Percentiles rank a stretch among this genome's conserved stretches.
Evolutionary conservation across 1,140 invertebrate species (phyloP).

Genomic region (Musca domestica): DNA sequence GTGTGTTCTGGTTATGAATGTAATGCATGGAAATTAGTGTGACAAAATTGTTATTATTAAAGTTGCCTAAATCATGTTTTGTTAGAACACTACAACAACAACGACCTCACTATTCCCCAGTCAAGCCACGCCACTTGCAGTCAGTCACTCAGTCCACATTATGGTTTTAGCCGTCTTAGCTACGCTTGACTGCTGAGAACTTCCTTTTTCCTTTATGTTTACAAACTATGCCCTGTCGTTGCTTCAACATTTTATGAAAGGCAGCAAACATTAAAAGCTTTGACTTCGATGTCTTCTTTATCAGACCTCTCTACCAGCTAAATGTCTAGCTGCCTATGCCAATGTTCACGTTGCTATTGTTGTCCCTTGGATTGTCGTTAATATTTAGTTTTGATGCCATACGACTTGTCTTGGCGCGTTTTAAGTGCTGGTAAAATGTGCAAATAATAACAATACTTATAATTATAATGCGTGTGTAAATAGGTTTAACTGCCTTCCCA

Average conservation of each 20-base stretch:
- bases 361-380: background rate
- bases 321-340: no score
- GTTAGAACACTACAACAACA: background rate
- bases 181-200: slow-evolving; percentile 5
- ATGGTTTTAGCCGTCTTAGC: background rate
- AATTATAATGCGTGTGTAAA: slow-evolving; percentile 23
- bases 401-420: background rate
- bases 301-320: no score
- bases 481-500: background rate
- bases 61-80: slow-evolving; percentile 3
- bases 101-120: background rate
- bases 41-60: slow-evolving; percentile 16
- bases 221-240: no score
- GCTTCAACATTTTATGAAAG: background rate
- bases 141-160: background rate
- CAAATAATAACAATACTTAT: slow-evolving; percentile 35
- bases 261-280: slow-evolving; percentile 11
- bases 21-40: slow-evolving; percentile 11
- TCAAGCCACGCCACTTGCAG: background rate
- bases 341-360: no score
- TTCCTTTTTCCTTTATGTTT: no score
- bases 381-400: slow-evolving; percentile 2
- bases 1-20: slow-evolving; percentile 31
- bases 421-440: slow-evolving; percentile 31
- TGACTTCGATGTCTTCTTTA: background rate